Base-by-base conservation (phyloP, 2,888 invertebrate species). In the Dione juno region DNA sequence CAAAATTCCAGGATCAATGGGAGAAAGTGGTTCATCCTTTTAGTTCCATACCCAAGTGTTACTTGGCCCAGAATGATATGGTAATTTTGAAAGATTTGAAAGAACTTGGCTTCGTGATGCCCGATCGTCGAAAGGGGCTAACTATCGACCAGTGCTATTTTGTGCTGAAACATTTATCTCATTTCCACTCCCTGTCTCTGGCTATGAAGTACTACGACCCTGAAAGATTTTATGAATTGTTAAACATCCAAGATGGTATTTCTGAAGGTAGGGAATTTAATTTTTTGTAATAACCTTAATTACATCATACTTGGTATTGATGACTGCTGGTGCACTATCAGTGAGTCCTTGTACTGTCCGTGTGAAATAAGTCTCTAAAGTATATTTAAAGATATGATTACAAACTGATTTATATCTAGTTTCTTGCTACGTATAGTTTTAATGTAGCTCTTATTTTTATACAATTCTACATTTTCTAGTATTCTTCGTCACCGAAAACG, bases 101-200 rank as follows among this genome's bases (percentile, higher is more conserved):
- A 88, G 76, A 89, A 84, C 85, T 93, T 16, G 95, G 94, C 0
- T 96, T 94, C 76, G 87, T 90, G 63, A 96, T 96, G 96, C 93
- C 94, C 0, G 94, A 96, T 77, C 92, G 96, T 14, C 92, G 93
- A 58, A 90, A 94, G 70, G 95, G 95, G 0, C 87, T 96, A 40
- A 94, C 93, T 21, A 86, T 94, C 1, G 93, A 94, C 40, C 95
- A 96, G 78, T 94, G 94, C 64, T 90, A 92, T 72, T 90, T 94
- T 2, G 94, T 95, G 3, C 81, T 96, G 75, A 94, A 92, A 77
- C 93, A 95, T 74, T 84, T 96, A 50, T 95, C 95, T 0, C 94
- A 94, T 74, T 94, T 96, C 74, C 96, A 96, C 77, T 95, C 95
- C 0, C 82, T 95, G 40, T 95, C 95, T 0, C 80, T 96, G 73